Percentiles rank a stretch among this genome's conserved stretches.
Evolutionary conservation across 2,113 vertebrate species (phyloP).

Genomic region (Oxyura jamaicensis): DNA sequence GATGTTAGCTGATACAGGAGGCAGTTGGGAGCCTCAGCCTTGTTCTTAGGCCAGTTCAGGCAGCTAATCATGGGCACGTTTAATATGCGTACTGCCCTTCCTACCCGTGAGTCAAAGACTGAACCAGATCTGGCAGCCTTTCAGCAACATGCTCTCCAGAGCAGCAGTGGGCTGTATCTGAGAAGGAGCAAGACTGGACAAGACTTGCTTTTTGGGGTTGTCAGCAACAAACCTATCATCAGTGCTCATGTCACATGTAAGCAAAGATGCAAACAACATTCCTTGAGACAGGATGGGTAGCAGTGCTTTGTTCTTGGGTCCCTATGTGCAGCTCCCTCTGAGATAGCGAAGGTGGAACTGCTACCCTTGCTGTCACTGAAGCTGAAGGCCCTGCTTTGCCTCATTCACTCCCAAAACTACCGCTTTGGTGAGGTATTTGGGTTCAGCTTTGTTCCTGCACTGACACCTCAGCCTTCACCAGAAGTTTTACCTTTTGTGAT

Average conservation of each 20-base stretch:
- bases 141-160: background rate
- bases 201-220: background rate
- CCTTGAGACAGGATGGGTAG: background rate
- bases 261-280: background rate
- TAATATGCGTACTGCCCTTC: background rate
- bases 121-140: background rate
- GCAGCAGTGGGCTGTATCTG: background rate
- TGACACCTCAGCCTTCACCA: background rate
- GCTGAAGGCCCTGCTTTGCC: background rate
- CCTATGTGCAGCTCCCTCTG: no score
- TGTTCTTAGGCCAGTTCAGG: background rate
- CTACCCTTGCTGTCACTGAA: background rate
- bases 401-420: background rate
- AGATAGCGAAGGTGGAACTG: fast-evolving
- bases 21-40: background rate
- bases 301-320: background rate
- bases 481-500: no score
- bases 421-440: background rate
- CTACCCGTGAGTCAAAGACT: background rate
- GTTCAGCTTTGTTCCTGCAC: background rate
- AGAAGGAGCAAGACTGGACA: background rate
- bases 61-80: background rate
- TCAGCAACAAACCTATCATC: no score
- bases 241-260: background rate
- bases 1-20: background rate